Conservation (phyloP, 2,888 invertebrate species). For the Ellobium chinense region DNA sequence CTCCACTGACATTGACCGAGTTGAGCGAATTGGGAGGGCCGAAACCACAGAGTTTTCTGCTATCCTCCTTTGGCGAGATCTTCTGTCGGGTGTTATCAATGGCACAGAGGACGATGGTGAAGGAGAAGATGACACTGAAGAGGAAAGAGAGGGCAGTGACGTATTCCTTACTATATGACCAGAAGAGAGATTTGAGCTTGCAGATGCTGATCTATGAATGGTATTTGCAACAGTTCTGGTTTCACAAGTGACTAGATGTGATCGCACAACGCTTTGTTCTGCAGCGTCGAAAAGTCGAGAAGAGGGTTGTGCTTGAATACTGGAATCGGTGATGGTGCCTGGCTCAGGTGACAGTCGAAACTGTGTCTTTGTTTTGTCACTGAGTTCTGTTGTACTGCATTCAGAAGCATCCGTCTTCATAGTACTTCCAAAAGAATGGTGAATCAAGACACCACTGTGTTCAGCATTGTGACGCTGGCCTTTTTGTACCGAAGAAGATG, state of each 20-base stretch:
- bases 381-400: neutral
- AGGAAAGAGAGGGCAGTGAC: neutral
- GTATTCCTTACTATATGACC: neutral
- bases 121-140: conserved; percentile 11
- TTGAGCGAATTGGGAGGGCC: neutral
- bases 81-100: neutral
- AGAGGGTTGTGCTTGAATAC: neutral
- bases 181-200: neutral
- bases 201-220: neutral
- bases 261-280: neutral
- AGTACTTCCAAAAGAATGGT: too few species aligned
- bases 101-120: neutral
- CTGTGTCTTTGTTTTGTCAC: neutral
- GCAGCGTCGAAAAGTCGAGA: neutral
- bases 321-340: neutral
- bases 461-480: neutral
- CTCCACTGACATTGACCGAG: conserved; percentile 6
- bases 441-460: too few species aligned
- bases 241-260: too few species aligned
- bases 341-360: neutral
- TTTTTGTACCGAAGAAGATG: neutral
- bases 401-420: neutral
- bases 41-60: neutral
- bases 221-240: too few species aligned
- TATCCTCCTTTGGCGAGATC: neutral